Evolutionary conservation across 2,888 invertebrate genomes (phyloP).

Genomic region (Baccha elongata): DNA sequence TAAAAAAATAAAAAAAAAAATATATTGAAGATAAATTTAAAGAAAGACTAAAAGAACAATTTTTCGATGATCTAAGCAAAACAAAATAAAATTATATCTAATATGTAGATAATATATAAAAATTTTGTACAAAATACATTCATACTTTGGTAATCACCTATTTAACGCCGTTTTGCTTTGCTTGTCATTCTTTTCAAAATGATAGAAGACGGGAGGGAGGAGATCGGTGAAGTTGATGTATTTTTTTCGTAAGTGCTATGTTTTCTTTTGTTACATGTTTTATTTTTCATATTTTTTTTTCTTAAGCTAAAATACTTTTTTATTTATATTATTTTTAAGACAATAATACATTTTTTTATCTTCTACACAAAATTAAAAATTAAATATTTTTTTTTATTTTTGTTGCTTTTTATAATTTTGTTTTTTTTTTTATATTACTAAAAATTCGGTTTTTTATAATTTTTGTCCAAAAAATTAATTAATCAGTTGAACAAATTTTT

Average conservation of each 20-base stretch:
- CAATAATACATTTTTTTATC: slow-evolving; percentile 65
- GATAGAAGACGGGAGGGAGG: slow-evolving; percentile 48
- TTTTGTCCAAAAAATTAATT: slow-evolving; percentile 74
- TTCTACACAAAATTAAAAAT: slow-evolving; percentile 70
- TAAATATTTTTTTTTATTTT: slow-evolving; percentile 39
- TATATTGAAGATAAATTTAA: slow-evolving; percentile 27
- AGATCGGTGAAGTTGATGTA: slow-evolving; percentile 65
- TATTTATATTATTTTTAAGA: slow-evolving; percentile 65
- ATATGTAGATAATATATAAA: too few relatives aligned
- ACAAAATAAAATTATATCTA: slow-evolving; percentile 49
- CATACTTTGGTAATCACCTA: slow-evolving; percentile 65
- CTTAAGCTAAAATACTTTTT: slow-evolving; percentile 72
- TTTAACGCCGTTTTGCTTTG: slow-evolving; percentile 72
- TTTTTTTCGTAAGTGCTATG: slow-evolving; percentile 43
- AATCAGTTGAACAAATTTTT: slow-evolving; percentile 76
- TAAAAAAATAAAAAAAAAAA: slow-evolving; percentile 38
- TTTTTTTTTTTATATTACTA: slow-evolving; percentile 60
- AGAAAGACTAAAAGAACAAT: slow-evolving; percentile 15
- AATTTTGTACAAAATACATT: slow-evolving; percentile 44
- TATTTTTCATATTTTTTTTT: too few relatives aligned
- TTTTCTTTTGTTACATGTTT: slow-evolving; percentile 54
- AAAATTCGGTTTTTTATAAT: slow-evolving; percentile 68
- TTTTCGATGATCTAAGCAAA: slow-evolving; percentile 62
- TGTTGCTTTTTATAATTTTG: slow-evolving; percentile 21
- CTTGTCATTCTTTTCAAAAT: slow-evolving; percentile 64